Base-by-base conservation (phyloP, 1,140 invertebrate genomes). In the Drosophila orosa region DNA sequence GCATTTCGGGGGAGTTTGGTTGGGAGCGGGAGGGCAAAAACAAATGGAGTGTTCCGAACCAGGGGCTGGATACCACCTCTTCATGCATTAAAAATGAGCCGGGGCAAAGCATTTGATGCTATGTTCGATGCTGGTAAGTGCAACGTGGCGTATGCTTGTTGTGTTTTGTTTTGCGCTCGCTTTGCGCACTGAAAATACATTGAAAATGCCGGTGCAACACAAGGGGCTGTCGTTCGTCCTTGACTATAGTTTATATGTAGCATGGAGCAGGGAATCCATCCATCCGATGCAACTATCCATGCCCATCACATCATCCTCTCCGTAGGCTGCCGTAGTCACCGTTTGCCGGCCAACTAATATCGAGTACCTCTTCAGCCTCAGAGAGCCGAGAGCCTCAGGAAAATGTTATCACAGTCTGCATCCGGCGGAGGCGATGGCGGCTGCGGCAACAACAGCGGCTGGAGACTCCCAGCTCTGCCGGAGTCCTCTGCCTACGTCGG, bases 361-460 rank as follows among this genome's bases (percentile, higher is more conserved):
- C 66, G 68, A 66, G 58, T 55, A 85, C 67, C 67, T 65, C 81
- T 82, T 74, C 31, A 54, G 50, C 29, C 19, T n/a, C n/a, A n/a
- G 48, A 84, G 52, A 60, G 42, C 42, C 44, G 35, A 47, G 72
- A 39, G 80, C 77, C 80, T 45, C 58, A 80, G 82, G 71, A 86
- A 78, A 86, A 86, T 86, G 84, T 89, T 89, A 89, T 89, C 84
- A 87, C 71, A 74, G 81, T 78, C 84, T 89, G 84, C 84, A 89
- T 89, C 84, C 84, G 84, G 75, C 68, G 66, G 73, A 63, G 60
- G 57, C 72, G 19, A 17, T 25, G 44, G 44, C 45, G 29, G 29
- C 13, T 7, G 13, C 13, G 48, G 48, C 19, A 29, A 6, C 17
- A 31, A 6, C 27, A 25, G 44, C 47, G n/a, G 50, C 24, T 48